These are phyloP conservation scores for Xenopus tropicalis DNA, from an alignment of 2,113 vertebrate species.

Conservation along the genomic window DNA sequence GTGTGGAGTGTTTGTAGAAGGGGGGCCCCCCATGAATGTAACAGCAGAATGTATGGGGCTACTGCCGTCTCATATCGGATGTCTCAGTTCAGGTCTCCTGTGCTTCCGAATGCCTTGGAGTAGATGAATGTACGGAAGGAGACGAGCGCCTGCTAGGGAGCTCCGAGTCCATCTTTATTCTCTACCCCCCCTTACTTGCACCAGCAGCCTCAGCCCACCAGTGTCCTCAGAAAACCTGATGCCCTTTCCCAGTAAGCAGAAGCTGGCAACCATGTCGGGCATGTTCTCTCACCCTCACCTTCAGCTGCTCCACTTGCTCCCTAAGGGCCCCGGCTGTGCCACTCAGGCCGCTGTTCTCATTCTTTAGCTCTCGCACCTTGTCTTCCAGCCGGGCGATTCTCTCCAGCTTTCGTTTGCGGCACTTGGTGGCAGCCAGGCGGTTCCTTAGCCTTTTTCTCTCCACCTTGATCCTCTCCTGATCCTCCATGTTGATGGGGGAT, in stretches of 20 bases:
- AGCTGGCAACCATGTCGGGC: constrained; percentile 90
- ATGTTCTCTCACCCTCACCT: constrained; percentile 87
- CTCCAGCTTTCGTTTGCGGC: constrained; percentile 87
- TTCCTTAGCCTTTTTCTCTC: constrained; percentile 86
- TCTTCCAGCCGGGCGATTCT: constrained; percentile 88
- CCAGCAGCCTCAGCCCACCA: background rate
- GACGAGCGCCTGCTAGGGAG: background rate
- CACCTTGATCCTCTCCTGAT: constrained; percentile 86
- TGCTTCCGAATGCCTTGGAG: constrained; percentile 24
- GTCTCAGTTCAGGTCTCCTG: background rate
- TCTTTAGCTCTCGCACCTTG: constrained; percentile 84
- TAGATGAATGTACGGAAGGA: constrained; percentile 28
- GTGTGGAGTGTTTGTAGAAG: background rate
- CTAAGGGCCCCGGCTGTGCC: constrained; percentile 80
- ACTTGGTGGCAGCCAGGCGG: constrained; percentile 87
- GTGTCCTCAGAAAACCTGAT: constrained; percentile 59
- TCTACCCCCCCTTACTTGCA: background rate
- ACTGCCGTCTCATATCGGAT: background rate
- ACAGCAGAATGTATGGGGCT: background rate
- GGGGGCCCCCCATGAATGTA: background rate
- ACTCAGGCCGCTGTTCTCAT: constrained; percentile 84
- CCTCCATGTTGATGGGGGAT: constrained; percentile 89
- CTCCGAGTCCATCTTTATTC: background rate
- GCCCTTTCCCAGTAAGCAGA: constrained; percentile 81
- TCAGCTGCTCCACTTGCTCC: constrained; percentile 88